Conservation (phyloP, 2,888 invertebrate species). For the Polyommatus iphigenia region DNA sequence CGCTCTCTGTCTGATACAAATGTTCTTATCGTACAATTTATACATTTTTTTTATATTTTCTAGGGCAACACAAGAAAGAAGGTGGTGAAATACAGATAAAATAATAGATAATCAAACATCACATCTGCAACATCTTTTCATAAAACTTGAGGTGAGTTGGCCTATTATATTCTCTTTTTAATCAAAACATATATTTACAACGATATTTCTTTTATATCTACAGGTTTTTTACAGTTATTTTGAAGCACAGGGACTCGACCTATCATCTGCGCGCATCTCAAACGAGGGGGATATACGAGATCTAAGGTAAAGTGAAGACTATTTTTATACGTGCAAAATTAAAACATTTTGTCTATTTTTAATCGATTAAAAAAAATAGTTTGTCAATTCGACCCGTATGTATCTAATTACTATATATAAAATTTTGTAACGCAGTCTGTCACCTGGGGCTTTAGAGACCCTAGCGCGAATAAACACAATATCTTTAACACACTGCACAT, state of each 20-base stretch:
- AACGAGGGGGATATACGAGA: neutral
- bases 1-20: too few relatives aligned
- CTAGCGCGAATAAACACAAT: too few relatives aligned
- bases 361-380: too few relatives aligned
- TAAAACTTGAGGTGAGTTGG: neutral
- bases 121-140: neutral
- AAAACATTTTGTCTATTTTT: neutral
- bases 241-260: neutral
- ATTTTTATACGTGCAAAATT: neutral
- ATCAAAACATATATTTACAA: too few relatives aligned
- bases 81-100: too few relatives aligned
- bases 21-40: too few relatives aligned
- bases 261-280: neutral
- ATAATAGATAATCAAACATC: neutral
- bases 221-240: neutral
- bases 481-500: too few relatives aligned
- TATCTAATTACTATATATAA: too few relatives aligned
- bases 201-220: neutral
- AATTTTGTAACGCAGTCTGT: too few relatives aligned
- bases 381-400: too few relatives aligned
- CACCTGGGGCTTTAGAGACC: too few relatives aligned
- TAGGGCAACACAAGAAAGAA: neutral
- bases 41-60: neutral
- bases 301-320: neutral
- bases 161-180: neutral